A percentile compares a stretch with the other conserved stretches of the same genome.
Conservation (phyloP, 2,888 invertebrate species). For the Acronicta psi region DNA sequence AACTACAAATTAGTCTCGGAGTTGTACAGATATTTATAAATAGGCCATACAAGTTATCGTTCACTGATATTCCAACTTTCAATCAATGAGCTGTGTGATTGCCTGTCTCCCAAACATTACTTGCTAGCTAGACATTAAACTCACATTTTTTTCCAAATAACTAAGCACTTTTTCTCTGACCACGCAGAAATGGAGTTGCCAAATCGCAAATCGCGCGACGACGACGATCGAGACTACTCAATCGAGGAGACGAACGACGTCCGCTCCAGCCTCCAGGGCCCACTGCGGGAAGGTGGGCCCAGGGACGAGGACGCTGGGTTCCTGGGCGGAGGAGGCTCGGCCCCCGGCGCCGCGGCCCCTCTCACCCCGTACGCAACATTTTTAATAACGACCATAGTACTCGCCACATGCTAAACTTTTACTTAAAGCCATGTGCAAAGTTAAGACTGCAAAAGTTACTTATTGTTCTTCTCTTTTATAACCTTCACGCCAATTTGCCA, state of each 20-base stretch:
- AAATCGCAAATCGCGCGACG: conserved; percentile 85
- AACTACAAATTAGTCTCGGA: no score
- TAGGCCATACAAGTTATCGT: no score
- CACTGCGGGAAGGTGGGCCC: conserved; percentile 90
- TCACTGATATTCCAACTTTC: no score
- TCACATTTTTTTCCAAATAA: not conserved
- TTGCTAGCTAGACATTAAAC: no score
- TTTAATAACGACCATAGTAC: conserved; percentile 78
- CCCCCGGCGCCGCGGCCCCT: conserved; percentile 63
- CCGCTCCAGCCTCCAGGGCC: conserved; percentile 91
- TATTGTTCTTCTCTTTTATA: conserved; percentile 20
- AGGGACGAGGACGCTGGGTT: conserved; percentile 82
- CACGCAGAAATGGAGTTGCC: conserved; percentile 90
- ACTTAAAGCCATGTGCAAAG: conserved; percentile 72
- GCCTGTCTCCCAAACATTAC: no score
- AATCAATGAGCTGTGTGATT: no score
- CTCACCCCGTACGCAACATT: conserved; percentile 69
- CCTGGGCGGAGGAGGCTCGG: conserved; percentile 77
- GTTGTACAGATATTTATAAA: no score
- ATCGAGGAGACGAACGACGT: conserved; percentile 86
- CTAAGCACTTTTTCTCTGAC: not conserved
- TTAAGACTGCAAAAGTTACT: conserved; percentile 58
- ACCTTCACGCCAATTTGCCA: not conserved
- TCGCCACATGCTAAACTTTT: conserved; percentile 79
- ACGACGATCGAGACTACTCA: conserved; percentile 79